Conservation (phyloP, 1,140 invertebrate species). For the Bombus cullumanus region DNA sequence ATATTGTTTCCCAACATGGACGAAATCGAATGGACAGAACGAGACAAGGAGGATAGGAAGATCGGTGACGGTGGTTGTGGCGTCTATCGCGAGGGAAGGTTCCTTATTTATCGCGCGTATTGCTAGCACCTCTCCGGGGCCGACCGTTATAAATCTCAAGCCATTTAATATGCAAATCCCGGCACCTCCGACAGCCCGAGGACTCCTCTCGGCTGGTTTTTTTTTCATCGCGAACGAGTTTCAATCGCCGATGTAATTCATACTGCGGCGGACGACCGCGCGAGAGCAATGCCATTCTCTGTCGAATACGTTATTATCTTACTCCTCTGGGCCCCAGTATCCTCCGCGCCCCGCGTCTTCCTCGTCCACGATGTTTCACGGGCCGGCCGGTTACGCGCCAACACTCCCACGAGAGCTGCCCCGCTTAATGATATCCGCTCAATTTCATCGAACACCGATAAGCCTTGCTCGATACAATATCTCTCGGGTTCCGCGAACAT, state of each 20-base stretch:
- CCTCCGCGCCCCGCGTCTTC: neutral
- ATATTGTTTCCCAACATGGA: conserved; percentile 4
- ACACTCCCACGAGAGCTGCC: conserved; percentile 39
- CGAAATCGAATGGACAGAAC: neutral
- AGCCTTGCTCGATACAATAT: conserved; percentile 10
- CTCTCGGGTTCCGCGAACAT: neutral
- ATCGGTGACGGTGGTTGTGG: neutral
- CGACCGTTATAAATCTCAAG: conserved; percentile 81
- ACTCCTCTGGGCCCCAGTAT: conserved; percentile 32
- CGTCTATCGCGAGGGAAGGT: conserved; percentile 45
- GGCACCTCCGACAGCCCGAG: conserved; percentile 54
- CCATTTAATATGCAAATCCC: conserved; percentile 83
- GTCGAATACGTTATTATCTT: conserved; percentile 67
- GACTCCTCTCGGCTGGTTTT: conserved; percentile 37
- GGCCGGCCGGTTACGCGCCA: conserved; percentile 32
- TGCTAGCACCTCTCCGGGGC: conserved; percentile 59
- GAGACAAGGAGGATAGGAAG: neutral
- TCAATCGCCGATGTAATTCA: conserved; percentile 75
- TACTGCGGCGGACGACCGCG: conserved; percentile 50
- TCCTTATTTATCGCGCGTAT: conserved; percentile 68
- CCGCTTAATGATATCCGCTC: conserved; percentile 28
- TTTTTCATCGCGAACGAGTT: conserved; percentile 73
- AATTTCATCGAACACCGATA: conserved; percentile 37
- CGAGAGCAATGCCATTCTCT: conserved; percentile 60
- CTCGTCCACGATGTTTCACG: neutral